Percentiles rank a stretch among this genome's conserved stretches.
Evolutionary conservation across 1,140 invertebrate genomes (phyloP).

Genomic region (Euura saliciscinereae): DNA sequence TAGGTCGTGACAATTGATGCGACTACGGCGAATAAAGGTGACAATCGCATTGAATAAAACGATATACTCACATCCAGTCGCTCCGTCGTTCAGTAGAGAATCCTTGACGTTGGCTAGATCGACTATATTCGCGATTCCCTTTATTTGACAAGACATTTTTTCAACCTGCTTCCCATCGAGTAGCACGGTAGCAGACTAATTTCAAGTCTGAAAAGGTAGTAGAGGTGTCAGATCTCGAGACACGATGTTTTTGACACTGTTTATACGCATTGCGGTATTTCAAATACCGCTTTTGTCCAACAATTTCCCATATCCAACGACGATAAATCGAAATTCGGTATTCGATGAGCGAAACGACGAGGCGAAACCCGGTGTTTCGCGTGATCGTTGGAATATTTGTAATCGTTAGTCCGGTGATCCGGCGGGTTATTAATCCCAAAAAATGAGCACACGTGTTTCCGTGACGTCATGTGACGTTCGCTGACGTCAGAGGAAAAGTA

Average conservation of each 20-base stretch:
- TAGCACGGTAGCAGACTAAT: not conserved
- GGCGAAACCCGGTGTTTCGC: too few relatives aligned
- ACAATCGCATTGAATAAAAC: slow-evolving; percentile 66
- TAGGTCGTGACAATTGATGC: too few relatives aligned
- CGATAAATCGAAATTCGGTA: too few relatives aligned
- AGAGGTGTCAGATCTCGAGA: not conserved
- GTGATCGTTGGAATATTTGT: too few relatives aligned
- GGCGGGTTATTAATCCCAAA: not conserved
- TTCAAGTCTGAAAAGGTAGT: not conserved
- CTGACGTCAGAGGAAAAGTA: slow-evolving; percentile 38
- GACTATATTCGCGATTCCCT: slow-evolving; percentile 68
- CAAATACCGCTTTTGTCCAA: not conserved
- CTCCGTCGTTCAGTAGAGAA: slow-evolving; percentile 30
- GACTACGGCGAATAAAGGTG: slow-evolving; percentile 61
- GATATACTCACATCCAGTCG: slow-evolving; percentile 38
- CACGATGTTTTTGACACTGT: not conserved
- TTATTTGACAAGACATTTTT: slow-evolving; percentile 74
- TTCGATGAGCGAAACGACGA: too few relatives aligned
- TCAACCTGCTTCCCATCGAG: not conserved
- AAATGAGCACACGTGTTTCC: slow-evolving; percentile 36
- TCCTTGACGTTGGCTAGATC: slow-evolving; percentile 64
- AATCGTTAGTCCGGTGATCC: too few relatives aligned
- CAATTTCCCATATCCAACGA: too few relatives aligned
- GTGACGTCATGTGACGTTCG: slow-evolving; percentile 33
- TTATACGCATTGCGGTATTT: not conserved